phyloP scores from a whole-genome alignment of 2,888 invertebrate genomes.

The Portevinia maculata region DNA sequence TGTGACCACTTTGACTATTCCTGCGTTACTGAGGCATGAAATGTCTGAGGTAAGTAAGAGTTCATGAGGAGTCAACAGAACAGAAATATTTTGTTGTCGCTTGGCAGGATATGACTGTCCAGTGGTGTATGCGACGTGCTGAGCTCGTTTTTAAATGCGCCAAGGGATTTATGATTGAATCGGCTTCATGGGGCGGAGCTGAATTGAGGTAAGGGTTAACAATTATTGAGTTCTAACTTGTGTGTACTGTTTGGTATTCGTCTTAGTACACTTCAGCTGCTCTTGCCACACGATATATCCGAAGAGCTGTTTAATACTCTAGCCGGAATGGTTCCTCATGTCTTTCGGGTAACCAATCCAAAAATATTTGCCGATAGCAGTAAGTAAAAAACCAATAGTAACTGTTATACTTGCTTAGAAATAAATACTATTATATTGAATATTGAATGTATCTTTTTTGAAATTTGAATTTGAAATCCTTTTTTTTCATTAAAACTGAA shows the following conservation, averaged over 20 bases:
- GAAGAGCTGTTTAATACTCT: slow-evolving; percentile 92
- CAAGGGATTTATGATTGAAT: slow-evolving; percentile 99
- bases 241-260: background rate
- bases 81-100: slow-evolving; percentile 10
- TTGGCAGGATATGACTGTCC: slow-evolving; percentile 94
- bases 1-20: slow-evolving; percentile 95
- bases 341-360: slow-evolving; percentile 97
- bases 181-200: slow-evolving; percentile 95
- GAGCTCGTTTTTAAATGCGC: slow-evolving; percentile 99
- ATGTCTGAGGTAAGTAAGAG: slow-evolving; percentile 91
- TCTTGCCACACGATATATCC: slow-evolving; percentile 93
- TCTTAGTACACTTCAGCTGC: slow-evolving; percentile 81
- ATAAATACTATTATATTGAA: too few species aligned
- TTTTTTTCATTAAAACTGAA: too few species aligned
- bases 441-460: too few species aligned
- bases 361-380: slow-evolving; percentile 87
- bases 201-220: slow-evolving; percentile 90
- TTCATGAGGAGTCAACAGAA: background rate
- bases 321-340: slow-evolving; percentile 94
- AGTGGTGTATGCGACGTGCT: slow-evolving; percentile 97
- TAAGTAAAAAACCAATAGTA: slow-evolving; percentile 71
- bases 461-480: too few species aligned
- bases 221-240: background rate
- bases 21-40: slow-evolving; percentile 95
- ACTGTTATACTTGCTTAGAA: too few species aligned